These are phyloP conservation scores for Sebastes wilsoni DNA, from an alignment of 2,797 vertebrate species.

Conservation along the genomic window DNA sequence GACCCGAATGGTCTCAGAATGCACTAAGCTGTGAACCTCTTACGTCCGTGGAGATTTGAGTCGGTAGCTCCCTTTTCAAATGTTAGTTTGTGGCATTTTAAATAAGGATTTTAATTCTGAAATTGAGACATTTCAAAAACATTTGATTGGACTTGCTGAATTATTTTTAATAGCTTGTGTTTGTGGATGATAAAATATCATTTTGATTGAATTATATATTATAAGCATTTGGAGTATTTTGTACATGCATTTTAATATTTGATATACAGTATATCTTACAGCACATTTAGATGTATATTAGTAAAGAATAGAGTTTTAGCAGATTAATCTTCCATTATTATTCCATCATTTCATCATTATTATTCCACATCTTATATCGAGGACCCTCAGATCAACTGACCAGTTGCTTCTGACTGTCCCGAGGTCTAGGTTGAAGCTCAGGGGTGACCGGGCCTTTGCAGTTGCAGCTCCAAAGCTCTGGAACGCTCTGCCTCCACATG, in stretches of 20 bases:
- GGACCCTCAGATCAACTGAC: too few species aligned
- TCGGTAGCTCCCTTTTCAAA: constrained; percentile 23
- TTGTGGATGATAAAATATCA: not conserved
- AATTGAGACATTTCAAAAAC: not conserved
- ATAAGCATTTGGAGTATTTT: not conserved
- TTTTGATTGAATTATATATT: not conserved
- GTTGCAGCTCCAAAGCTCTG: too few species aligned
- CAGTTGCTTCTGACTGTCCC: too few species aligned
- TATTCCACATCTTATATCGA: too few species aligned
- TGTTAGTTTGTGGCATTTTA: not conserved
- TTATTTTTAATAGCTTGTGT: not conserved
- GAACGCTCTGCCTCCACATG: too few species aligned
- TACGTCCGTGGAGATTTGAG: constrained; percentile 37
- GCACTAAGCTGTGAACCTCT: constrained; percentile 46
- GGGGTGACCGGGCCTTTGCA: too few species aligned
- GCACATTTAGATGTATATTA: not conserved
- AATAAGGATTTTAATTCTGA: not conserved
- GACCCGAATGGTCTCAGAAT: constrained; percentile 59
- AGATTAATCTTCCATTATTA: not conserved
- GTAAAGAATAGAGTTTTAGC: not conserved
- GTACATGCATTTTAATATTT: not conserved
- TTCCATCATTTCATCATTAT: too few species aligned
- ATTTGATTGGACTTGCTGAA: not conserved
- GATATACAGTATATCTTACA: not conserved
- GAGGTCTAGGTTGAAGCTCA: too few species aligned